Conservation (phyloP, 2,797 vertebrate genomes). For the Avahi laniger region DNA sequence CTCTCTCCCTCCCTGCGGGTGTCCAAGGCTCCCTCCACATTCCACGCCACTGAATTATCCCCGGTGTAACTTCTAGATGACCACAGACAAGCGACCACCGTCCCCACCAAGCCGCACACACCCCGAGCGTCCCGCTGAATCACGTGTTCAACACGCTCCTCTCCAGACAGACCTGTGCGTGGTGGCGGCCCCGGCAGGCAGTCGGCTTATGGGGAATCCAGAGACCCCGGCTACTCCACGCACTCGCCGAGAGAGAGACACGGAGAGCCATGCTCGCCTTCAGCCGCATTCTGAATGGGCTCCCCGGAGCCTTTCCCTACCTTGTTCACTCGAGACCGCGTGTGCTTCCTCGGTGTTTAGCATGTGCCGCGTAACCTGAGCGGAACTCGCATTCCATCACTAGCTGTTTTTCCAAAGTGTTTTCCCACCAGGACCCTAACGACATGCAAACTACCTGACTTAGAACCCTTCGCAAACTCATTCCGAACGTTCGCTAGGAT, state of each 20-base stretch:
- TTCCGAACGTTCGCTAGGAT: slow-evolving; percentile 64
- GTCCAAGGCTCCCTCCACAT: rapidly evolving
- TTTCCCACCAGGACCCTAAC: slow-evolving; percentile 93
- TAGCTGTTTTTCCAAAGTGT: slow-evolving; percentile 88
- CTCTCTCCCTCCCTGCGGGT: no score
- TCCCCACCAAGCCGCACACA: neutral
- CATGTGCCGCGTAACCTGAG: slow-evolving; percentile 94
- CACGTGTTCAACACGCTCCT: neutral
- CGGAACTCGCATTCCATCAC: slow-evolving; percentile 85
- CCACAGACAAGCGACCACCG: neutral
- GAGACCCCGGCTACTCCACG: slow-evolving; percentile 84
- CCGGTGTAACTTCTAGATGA: rapidly evolving
- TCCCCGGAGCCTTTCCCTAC: slow-evolving; percentile 93
- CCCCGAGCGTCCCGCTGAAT: neutral
- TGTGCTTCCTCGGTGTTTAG: slow-evolving; percentile 93
- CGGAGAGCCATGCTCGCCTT: slow-evolving; percentile 87
- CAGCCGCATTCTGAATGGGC: slow-evolving; percentile 97
- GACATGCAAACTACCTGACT: slow-evolving; percentile 91
- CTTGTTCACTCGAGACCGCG: slow-evolving; percentile 93
- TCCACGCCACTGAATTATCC: no score
- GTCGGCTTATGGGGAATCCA: slow-evolving; percentile 80
- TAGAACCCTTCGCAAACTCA: slow-evolving; percentile 84
- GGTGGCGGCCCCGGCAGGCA: slow-evolving; percentile 82
- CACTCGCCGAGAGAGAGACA: slow-evolving; percentile 86
- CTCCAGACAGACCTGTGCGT: slow-evolving; percentile 46